Conservation (phyloP, 2,888 invertebrate genomes). For the Papilio protenor region DNA sequence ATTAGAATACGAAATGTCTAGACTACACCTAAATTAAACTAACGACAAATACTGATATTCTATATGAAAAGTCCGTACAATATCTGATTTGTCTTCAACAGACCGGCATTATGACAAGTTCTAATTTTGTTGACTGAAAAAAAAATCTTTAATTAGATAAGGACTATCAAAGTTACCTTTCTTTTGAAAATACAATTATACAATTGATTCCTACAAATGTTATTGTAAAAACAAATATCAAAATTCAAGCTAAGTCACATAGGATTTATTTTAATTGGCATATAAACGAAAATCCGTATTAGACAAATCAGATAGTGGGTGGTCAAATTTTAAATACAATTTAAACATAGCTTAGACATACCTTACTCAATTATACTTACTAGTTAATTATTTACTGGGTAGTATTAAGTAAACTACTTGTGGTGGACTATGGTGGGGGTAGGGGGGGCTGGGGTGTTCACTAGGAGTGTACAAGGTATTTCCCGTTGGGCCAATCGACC, state of each 20-base stretch:
- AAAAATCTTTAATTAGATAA: neutral
- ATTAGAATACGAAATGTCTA: slow-evolving; percentile 43
- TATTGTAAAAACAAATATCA: neutral
- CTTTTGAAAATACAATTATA: neutral
- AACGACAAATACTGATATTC: slow-evolving; percentile 38
- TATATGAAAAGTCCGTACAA: slow-evolving; percentile 26
- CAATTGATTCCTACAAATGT: neutral
- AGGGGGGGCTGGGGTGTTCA: neutral
- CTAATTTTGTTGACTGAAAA: too few relatives aligned
- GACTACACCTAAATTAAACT: slow-evolving; percentile 40
- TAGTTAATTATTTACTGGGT: slow-evolving; percentile 31
- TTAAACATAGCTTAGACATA: slow-evolving; percentile 42
- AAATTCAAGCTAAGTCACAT: neutral
- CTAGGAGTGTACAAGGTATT: slow-evolving; percentile 37
- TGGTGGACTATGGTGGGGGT: neutral
- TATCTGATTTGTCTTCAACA: slow-evolving; percentile 29
- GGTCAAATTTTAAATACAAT: slow-evolving; percentile 34
- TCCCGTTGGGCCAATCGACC: too few relatives aligned
- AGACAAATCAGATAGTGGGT: slow-evolving; percentile 32
- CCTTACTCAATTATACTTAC: slow-evolving; percentile 42
- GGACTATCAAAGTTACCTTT: neutral
- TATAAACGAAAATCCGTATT: neutral
- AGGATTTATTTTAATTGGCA: neutral
- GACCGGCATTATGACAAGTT: neutral
- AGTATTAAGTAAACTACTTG: slow-evolving; percentile 29